Base-by-base conservation (phyloP, 1,140 invertebrate species). In the Drosophila orosa region DNA sequence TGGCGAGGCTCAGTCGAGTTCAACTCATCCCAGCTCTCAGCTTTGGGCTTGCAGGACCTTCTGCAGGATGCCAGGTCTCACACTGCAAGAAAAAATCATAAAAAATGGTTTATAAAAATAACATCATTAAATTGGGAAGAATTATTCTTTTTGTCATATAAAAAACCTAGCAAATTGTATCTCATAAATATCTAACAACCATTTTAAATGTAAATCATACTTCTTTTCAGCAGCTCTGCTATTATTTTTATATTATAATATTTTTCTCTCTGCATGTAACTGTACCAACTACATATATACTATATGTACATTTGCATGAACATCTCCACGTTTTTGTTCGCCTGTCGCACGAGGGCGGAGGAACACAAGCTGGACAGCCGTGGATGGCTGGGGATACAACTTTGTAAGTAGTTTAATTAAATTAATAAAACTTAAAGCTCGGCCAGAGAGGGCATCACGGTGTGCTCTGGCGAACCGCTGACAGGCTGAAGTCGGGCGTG, bases 381-480 rank as follows among this genome's bases (percentile, higher is more conserved):
- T 82, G 83, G 78, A 82, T 85, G 80, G 74, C 57, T 77, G 80
- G 54, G 83, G 65, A 63, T 78, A 87, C 80, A 87, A 87, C 84
- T 84, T 87, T 87, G 80, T 87, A 87, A 89, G 84, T 89, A 87
- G 84, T 87, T 87, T 87, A 87, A 87, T 87, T 90, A 89, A 87
- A 87, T 87, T 87, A 89, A 87, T 87, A 87, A 87, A 87, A 89
- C 84, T 89, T 87, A 87, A 87, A 89, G 84, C 76, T 74, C 55
- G 75, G 44, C 56, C 17, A 72, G 62, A 48, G 74, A 45, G 63
- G 48, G 67, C 75, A 55, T 35, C 29, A 37, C 60, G 31, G 31
- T 13, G 73, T 37, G 55, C 35, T 54, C 50, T 31, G 39, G 62
- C 48, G 22, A 56, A 74, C 50, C 50, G 35, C 59, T 57, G 57